Conservation (phyloP, 2,888 invertebrate genomes). For the Rhabditoides inermis region DNA sequence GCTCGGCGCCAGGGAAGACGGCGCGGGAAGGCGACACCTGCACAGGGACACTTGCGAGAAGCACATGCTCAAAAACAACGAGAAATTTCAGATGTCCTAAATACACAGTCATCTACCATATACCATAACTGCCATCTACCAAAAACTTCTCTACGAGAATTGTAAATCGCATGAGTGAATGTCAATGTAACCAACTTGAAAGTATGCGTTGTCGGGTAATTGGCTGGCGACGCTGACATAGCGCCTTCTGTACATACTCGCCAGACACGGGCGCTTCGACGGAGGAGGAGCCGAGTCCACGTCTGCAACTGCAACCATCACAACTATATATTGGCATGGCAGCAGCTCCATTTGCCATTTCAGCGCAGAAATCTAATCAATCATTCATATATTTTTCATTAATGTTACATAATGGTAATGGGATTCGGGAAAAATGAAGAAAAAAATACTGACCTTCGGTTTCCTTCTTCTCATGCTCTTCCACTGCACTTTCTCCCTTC, state of each 20-base stretch:
- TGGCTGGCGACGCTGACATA: slow-evolving; percentile 15
- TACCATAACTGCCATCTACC: no score
- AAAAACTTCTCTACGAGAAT: no score
- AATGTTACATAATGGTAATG: no score
- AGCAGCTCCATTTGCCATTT: slow-evolving; percentile 5
- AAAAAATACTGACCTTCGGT: neutral
- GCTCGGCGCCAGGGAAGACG: slow-evolving; percentile 41
- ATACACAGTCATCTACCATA: no score
- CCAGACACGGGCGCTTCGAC: slow-evolving; percentile 10
- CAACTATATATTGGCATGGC: neutral
- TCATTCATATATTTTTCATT: neutral
- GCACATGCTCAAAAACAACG: no score
- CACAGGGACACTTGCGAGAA: slow-evolving; percentile 8
- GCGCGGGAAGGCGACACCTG: slow-evolving; percentile 33
- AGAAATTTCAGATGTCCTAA: no score
- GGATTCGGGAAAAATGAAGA: neutral
- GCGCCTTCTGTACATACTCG: slow-evolving; percentile 14
- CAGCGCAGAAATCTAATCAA: neutral
- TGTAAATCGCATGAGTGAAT: slow-evolving; percentile 8
- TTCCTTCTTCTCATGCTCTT: neutral
- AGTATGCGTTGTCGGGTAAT: slow-evolving; percentile 18
- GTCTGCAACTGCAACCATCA: slow-evolving; percentile 6
- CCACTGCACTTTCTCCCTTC: neutral
- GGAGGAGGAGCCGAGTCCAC: neutral
- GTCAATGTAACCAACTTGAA: slow-evolving; percentile 15